Base-by-base conservation (phyloP, 2,888 invertebrate genomes). In the Ligdia adustata region DNA sequence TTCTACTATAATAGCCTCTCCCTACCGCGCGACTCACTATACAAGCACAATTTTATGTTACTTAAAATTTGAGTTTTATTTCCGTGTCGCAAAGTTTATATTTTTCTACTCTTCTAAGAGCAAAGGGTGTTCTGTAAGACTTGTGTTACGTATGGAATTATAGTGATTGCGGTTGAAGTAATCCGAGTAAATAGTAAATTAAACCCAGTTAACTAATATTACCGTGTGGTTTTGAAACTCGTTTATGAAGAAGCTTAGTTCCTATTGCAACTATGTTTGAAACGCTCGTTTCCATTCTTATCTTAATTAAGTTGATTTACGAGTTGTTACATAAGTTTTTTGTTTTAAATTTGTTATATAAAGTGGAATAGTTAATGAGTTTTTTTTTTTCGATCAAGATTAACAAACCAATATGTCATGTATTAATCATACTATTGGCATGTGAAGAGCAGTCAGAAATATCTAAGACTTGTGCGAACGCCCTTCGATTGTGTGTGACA, bases 111-210 rank as follows among this genome's bases (percentile, higher is more conserved):
- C 14, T 7, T 35, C 41, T 31, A 27, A 34, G 33, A 38, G 13
- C 20, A 22, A 55, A 65, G 39, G 58, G 54, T 54, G 59, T 52
- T 61, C 53, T 42, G 57, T 57, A 56, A 64, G 61, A 59, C 60
- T 77, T 66, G 66, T 73, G 65, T 75, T 73, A 74, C 70, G 62
- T 56, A 61, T 62, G 66, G 62, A 66, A 64, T 59, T 63, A 66
- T 70, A 64, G 67, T 59, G 57, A 68, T 70, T 78, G 77, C 63
- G 79, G 76, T 80, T 75, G 24, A 39, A 64, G 78, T 78, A 80
- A 78, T 69, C 62, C 41, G 71, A 78, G 76, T 74, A 69, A 75
- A 72, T 68, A 61, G 66, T 73, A 72, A 76, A 73, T 73, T 72
- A 73, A 71, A 72, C 72, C 72, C 59, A 52, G 62, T 66, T 68